Base-by-base conservation (phyloP, 2,113 vertebrate genomes). In the Mohoua ochrocephala region DNA sequence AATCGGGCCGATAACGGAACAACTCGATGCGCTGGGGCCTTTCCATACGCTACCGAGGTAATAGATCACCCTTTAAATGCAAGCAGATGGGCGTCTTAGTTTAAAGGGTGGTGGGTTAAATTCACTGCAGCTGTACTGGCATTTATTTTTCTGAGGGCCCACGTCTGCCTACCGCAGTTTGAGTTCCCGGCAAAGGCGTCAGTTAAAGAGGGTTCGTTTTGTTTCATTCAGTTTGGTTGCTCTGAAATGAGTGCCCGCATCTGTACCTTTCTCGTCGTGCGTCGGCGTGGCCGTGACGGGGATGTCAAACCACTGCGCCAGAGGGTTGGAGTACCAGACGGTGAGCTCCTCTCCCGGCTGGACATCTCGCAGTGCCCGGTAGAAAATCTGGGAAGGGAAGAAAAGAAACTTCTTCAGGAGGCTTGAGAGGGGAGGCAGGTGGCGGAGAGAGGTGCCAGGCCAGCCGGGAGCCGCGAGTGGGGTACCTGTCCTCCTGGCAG, bases 261-360 rank as follows among this genome's bases (percentile, higher is more conserved):
- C 89, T n/a, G 45, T 98, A 99, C 99, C 99, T 99, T 99, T 99
- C 90, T 99, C 99, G 70, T 99, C 99, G 93, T 99, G 99, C 1
- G 99, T 99, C 6, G 99, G 99, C 39, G 99, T 99, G 35, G 99
- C 99, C 9, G 98, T 99, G 28, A 98, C 98, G 14, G 99, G 99
- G 59, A 99, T 99, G 97, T 99, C 99, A 70, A 99, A 99, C 99
- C 99, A 99, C 96, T 99, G 99, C 10, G 99, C 99, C 97, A 99
- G 93, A 30, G 98, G 92, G 96, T 98, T 99, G 86, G 99, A 99
- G 95, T 99, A 99, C 99, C 99, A 99, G 47, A 99, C 99, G 13
- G 98, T 98, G 91, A 99, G 97, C 95, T 99, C 99, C 92, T 99
- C 99, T 96, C 99, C 99, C 8, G 98, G 98, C 56, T 99, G 99